A percentile compares a stretch with the other conserved stretches of the same genome.
These are phyloP conservation scores for Danio choprae DNA, from an alignment of 2,797 vertebrate genomes.

Conservation along the genomic window DNA sequence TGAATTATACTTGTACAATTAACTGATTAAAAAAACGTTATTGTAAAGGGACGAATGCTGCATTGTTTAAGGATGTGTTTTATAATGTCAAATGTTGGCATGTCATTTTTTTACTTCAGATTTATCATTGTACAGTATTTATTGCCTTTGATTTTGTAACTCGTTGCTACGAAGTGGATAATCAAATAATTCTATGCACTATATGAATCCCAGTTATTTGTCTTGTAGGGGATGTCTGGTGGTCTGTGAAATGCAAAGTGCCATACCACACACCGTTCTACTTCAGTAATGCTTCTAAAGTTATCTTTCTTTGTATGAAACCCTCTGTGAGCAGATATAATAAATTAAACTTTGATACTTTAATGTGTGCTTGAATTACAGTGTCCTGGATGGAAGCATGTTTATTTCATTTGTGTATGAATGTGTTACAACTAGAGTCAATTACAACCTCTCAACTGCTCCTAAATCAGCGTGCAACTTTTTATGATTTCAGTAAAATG, in stretches of 20 bases:
- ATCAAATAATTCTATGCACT: constrained; percentile 61
- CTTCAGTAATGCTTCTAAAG: constrained; percentile 48
- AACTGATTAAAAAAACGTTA: constrained; percentile 54
- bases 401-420: background rate
- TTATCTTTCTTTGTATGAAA: constrained; percentile 54
- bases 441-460: background rate
- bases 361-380: background rate
- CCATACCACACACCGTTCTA: constrained; percentile 49
- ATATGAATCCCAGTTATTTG: constrained; percentile 56
- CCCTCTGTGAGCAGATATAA: constrained; percentile 61
- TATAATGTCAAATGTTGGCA: constrained; percentile 61
- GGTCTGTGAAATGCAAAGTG: constrained; percentile 55
- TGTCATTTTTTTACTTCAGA: constrained; percentile 61
- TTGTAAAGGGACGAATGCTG: constrained; percentile 66
- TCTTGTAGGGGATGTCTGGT: constrained; percentile 50
- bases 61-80: constrained; percentile 60
- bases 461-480: background rate
- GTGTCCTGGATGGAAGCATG: background rate
- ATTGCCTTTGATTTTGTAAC: constrained; percentile 62
- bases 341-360: constrained; percentile 61
- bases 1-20: constrained; percentile 59
- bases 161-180: constrained; percentile 48
- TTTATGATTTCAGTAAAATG: background rate
- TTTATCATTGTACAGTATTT: constrained; percentile 73
- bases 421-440: background rate